Percentiles rank a stretch among this genome's conserved stretches.
Conservation (phyloP, 2,888 invertebrate genomes). For the Cosmopolites sordidus region DNA sequence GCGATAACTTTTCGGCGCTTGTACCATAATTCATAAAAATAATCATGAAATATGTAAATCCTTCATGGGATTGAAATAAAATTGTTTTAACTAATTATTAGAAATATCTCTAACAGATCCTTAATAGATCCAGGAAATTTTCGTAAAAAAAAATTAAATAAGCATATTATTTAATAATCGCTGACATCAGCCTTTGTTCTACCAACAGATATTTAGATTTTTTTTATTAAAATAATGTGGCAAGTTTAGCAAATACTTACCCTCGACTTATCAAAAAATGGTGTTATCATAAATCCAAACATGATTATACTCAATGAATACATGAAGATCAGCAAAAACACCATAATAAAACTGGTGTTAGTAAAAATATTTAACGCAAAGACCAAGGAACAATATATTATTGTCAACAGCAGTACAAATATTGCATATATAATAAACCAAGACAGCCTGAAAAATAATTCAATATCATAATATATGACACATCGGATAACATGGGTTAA, state of each 20-base stretch:
- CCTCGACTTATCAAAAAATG: slow-evolving; percentile 79
- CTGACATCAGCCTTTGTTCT: too few species aligned
- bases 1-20: too few species aligned
- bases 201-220: too few species aligned
- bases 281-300: slow-evolving; percentile 78
- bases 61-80: too few species aligned
- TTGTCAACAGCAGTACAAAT: slow-evolving; percentile 64
- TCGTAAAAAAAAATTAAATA: too few species aligned
- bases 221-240: too few species aligned
- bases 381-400: slow-evolving; percentile 66
- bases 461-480: neutral
- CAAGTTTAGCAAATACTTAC: slow-evolving; percentile 57
- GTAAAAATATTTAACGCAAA: slow-evolving; percentile 71
- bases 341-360: slow-evolving; percentile 71
- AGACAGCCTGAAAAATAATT: slow-evolving; percentile 61
- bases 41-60: too few species aligned
- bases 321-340: slow-evolving; percentile 72
- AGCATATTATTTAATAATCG: too few species aligned
- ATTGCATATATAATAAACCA: slow-evolving; percentile 77
- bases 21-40: too few species aligned
- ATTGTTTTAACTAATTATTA: too few species aligned
- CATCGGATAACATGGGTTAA: slow-evolving; percentile 7
- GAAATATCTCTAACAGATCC: too few species aligned
- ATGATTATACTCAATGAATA: slow-evolving; percentile 80
- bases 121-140: too few species aligned